Percentiles rank a stretch among this genome's conserved stretches.
Conservation (phyloP, 2,888 invertebrate genomes). For the Phengaris alcon region DNA sequence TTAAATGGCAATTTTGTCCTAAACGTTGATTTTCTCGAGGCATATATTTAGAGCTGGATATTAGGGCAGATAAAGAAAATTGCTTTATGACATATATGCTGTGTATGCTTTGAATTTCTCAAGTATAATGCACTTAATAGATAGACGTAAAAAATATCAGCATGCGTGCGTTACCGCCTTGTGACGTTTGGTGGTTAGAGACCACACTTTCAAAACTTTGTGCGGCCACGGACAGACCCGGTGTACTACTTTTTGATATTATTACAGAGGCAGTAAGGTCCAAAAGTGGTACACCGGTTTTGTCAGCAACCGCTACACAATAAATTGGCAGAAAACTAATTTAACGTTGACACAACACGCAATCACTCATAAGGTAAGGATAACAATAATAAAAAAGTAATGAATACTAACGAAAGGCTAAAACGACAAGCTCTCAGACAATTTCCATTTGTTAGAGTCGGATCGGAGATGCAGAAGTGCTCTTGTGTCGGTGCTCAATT, state of each 20-base stretch:
- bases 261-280: no score
- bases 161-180: no score
- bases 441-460: constrained; percentile 15
- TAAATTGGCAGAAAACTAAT: background rate
- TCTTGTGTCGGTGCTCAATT: constrained; percentile 39
- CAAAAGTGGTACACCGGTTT: no score
- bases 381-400: no score
- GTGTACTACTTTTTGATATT: no score
- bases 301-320: no score
- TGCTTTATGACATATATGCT: constrained; percentile 4
- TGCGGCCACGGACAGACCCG: no score
- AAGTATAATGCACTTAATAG: background rate
- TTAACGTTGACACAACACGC: background rate
- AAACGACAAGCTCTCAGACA: constrained; percentile 6
- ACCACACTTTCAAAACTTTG: no score
- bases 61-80: background rate
- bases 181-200: no score
- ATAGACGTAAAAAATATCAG: no score
- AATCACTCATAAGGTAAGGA: background rate
- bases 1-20: constrained; percentile 13
- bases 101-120: background rate
- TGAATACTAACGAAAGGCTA: constrained; percentile 12
- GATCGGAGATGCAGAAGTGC: constrained; percentile 29
- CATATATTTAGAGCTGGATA: background rate
- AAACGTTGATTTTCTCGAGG: constrained; percentile 20